phyloP scores from a whole-genome alignment of 2,797 vertebrate species.

The Anabacerthia variegaticeps region DNA sequence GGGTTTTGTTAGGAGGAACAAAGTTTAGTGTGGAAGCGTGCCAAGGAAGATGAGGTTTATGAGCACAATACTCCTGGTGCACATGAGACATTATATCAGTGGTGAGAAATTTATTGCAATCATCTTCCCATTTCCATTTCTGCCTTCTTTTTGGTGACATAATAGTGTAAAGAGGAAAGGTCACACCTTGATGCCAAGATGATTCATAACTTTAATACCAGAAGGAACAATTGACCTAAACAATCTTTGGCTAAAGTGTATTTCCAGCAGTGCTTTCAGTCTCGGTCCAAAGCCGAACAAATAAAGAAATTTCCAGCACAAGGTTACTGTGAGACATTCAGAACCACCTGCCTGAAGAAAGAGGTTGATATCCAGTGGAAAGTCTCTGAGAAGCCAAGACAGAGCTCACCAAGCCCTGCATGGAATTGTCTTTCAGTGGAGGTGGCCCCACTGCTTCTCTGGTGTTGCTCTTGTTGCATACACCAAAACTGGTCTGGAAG shows the following conservation, averaged over 20 bases:
- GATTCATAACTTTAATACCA: slow-evolving; percentile 70
- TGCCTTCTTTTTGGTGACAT: slow-evolving; percentile 62
- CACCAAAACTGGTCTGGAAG: background rate
- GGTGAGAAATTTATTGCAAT: slow-evolving; percentile 62
- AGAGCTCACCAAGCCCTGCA: background rate
- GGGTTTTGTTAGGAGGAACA: slow-evolving; percentile 8
- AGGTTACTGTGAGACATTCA: background rate
- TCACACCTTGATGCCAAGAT: slow-evolving; percentile 68
- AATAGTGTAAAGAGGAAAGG: slow-evolving; percentile 54
- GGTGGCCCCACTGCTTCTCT: background rate
- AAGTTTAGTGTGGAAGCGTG: slow-evolving; percentile 8
- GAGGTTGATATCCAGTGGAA: background rate
- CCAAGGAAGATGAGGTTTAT: slow-evolving; percentile 52
- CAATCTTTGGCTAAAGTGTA: slow-evolving; percentile 30
- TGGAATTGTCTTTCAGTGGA: background rate
- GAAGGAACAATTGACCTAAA: slow-evolving; percentile 63
- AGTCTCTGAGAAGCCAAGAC: background rate
- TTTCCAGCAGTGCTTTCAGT: slow-evolving; percentile 51
- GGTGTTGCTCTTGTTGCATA: rapidly evolving
- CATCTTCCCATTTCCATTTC: slow-evolving; percentile 67
- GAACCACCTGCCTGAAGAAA: background rate
- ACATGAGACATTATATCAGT: slow-evolving; percentile 54
- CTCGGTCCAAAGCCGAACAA: background rate
- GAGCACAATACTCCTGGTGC: background rate
- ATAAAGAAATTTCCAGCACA: background rate